These are phyloP conservation scores for Odontamblyopus lacepedii DNA, from an alignment of 2,797 vertebrate genomes.

Conservation along the genomic window DNA sequence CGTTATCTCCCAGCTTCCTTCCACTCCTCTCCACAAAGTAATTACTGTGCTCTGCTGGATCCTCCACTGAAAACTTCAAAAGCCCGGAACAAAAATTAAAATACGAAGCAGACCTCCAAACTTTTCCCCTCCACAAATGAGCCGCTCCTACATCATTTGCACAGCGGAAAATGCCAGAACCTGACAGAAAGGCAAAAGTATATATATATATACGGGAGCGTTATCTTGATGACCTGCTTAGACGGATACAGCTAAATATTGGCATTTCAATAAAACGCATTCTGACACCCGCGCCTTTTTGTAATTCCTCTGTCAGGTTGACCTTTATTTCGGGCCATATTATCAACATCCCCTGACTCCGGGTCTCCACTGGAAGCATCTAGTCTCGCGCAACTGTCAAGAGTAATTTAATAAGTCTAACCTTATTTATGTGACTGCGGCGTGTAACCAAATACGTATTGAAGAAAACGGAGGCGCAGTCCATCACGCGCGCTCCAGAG, in stretches of 20 bases:
- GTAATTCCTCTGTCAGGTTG: constrained; percentile 72
- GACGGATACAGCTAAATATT: constrained; percentile 74
- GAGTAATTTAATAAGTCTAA: constrained; percentile 10
- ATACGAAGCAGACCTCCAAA: constrained; percentile 12
- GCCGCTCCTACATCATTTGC: constrained; percentile 29
- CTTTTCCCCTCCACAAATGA: constrained; percentile 26
- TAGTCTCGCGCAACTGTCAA: constrained; percentile 13
- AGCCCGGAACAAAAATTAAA: constrained; percentile 1
- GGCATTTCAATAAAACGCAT: constrained; percentile 78
- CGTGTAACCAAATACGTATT: constrained; percentile 5
- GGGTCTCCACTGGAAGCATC: constrained; percentile 34
- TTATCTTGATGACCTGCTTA: constrained; percentile 75
- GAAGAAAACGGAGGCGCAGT: not conserved
- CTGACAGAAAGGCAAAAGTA: constrained; percentile 68
- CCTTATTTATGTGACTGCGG: constrained; percentile 14
- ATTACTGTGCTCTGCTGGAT: constrained; percentile 9
- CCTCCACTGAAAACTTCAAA: constrained; percentile 5
- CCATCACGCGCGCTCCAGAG: constrained; percentile 3
- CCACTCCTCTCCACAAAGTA: constrained; percentile 7
- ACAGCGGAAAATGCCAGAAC: constrained; percentile 66
- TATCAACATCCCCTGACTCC: constrained; percentile 54
- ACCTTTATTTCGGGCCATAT: constrained; percentile 67
- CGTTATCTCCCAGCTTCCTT: not conserved
- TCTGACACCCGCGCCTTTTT: constrained; percentile 78
- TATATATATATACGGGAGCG: constrained; percentile 51